These are phyloP conservation scores for Propsilocerus akamusi DNA, from an alignment of 1,140 invertebrate species.

Conservation along the genomic window DNA sequence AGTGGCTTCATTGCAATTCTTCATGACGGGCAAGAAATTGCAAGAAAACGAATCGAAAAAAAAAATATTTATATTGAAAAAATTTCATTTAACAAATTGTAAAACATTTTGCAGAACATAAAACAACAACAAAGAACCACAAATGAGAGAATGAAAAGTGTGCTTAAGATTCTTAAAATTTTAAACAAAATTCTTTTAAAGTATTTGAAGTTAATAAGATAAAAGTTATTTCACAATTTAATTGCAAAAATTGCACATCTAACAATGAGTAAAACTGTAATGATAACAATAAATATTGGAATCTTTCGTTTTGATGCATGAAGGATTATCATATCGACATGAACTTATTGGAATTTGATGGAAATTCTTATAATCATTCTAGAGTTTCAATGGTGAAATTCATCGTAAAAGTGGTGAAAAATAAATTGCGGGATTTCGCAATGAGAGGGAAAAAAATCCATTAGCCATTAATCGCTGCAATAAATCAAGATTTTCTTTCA, in stretches of 20 bases:
- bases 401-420: neutral
- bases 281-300: neutral
- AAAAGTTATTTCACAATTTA: neutral
- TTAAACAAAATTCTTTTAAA: neutral
- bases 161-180: neutral
- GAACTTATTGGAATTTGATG: neutral
- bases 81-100: no score
- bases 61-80: no score
- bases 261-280: neutral
- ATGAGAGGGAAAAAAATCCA: constrained; percentile 2
- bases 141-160: neutral
- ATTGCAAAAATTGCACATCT: neutral
- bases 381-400: neutral
- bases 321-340: constrained; percentile 1
- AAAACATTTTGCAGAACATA: no score
- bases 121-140: neutral
- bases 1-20: no score
- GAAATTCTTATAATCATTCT: constrained; percentile 2
- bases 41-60: no score
- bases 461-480: neutral
- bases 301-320: no score
- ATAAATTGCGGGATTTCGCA: neutral
- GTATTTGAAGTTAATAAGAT: neutral
- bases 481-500: constrained; percentile 3
- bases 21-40: no score